These are phyloP conservation scores for Meriones psammophilus DNA, from an alignment of 2,797 vertebrate species.

Conservation along the genomic window DNA sequence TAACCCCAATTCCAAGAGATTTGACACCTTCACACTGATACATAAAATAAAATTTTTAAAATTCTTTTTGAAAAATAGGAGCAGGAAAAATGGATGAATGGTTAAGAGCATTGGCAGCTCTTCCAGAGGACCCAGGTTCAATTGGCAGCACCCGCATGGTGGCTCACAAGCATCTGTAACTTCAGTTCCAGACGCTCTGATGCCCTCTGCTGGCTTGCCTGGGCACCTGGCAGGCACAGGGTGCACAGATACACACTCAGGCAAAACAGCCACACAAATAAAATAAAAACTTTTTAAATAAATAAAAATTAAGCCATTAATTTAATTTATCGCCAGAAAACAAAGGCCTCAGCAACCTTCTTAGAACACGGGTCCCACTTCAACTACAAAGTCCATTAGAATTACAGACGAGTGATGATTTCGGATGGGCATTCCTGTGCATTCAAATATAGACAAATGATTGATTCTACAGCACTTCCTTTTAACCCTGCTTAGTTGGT, in stretches of 20 bases:
- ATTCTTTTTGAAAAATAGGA: neutral
- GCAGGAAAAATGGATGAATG: neutral
- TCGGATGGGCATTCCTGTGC: neutral
- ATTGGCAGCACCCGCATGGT: neutral
- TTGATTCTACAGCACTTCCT: neutral
- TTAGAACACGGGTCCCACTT: neutral
- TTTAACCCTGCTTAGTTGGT: neutral
- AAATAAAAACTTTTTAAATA: neutral
- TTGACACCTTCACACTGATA: no score
- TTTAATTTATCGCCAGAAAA: neutral
- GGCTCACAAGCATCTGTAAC: neutral
- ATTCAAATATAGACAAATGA: constrained; percentile 1
- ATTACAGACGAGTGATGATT: neutral
- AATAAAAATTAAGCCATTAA: neutral
- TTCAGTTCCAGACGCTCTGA: neutral
- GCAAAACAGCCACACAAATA: neutral
- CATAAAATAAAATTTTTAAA: neutral
- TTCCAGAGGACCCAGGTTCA: neutral
- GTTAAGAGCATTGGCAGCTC: neutral
- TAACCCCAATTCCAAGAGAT: no score
- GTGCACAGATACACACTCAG: neutral
- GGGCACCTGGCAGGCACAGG: neutral
- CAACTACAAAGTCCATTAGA: neutral
- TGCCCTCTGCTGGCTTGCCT: no score
- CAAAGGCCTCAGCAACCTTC: neutral